These are phyloP conservation scores for Pogonocichla stellata DNA, from an alignment of 2,113 vertebrate genomes.

Conservation along the genomic window DNA sequence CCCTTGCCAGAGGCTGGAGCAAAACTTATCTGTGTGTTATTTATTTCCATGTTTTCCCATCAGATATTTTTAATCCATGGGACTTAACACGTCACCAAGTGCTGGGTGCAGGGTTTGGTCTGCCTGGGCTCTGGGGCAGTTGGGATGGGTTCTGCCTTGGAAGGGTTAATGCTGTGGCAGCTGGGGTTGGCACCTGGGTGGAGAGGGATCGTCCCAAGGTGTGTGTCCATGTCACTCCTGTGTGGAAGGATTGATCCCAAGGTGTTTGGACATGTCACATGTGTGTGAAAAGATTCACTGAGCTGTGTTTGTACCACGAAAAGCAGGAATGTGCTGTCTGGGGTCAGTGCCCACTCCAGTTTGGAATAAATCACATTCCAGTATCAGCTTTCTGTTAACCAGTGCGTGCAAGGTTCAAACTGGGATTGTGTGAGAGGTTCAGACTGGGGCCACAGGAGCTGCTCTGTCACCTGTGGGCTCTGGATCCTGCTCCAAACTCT, in stretches of 20 bases:
- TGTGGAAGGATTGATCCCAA: not conserved
- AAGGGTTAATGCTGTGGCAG: not conserved
- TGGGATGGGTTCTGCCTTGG: not conserved
- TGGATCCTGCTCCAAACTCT: not conserved
- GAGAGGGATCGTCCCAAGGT: not conserved
- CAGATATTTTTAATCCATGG: not conserved
- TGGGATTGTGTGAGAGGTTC: slow-evolving; percentile 5
- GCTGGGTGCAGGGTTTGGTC: not conserved
- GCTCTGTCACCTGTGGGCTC: not conserved
- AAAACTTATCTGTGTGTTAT: not conserved
- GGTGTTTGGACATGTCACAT: not conserved
- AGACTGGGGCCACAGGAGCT: not conserved
- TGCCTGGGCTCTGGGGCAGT: not conserved
- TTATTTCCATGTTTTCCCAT: not conserved
- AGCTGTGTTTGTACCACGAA: not conserved
- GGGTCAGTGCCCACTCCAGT: not conserved
- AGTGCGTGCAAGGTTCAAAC: not conserved
- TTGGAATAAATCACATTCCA: not conserved
- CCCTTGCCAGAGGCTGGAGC: slow-evolving; percentile 10
- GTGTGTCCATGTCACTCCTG: not conserved
- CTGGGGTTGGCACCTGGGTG: not conserved
- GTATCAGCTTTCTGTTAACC: not conserved
- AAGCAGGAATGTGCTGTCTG: not conserved
- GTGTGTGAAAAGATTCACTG: not conserved
- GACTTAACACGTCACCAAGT: not conserved